phyloP scores from a whole-genome alignment of 1,140 invertebrate genomes.

The Zelostemma sp. region DNA sequence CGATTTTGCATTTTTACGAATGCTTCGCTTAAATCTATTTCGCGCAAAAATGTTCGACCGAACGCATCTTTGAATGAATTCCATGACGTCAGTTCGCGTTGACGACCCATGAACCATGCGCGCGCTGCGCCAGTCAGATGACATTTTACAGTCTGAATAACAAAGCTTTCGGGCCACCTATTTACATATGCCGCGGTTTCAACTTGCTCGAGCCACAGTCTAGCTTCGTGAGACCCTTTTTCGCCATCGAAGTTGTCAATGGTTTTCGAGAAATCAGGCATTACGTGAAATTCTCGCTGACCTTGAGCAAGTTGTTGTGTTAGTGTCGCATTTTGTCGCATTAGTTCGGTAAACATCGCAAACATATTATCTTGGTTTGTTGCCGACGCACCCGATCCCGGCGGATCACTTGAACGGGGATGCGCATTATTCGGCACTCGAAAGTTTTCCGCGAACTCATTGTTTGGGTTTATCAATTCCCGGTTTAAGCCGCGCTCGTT shows the following conservation, averaged over 20 bases:
- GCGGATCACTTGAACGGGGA: no score
- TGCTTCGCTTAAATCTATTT: slow-evolving; percentile 15
- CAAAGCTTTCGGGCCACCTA: slow-evolving; percentile 6
- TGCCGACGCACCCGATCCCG: no score
- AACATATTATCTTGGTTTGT: no score
- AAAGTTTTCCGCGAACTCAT: no score
- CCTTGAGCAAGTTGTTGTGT: neutral
- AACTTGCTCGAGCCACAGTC: slow-evolving; percentile 16
- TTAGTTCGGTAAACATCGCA: neutral
- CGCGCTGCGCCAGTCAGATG: slow-evolving; percentile 25
- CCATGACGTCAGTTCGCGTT: slow-evolving; percentile 14
- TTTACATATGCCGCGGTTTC: neutral
- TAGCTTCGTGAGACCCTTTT: neutral
- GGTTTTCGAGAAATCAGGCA: slow-evolving; percentile 12
- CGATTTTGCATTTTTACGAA: slow-evolving; percentile 25
- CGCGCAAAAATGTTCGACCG: slow-evolving; percentile 16
- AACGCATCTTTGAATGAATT: slow-evolving; percentile 12
- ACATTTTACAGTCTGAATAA: slow-evolving; percentile 16
- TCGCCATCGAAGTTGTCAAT: slow-evolving; percentile 7
- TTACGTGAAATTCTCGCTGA: slow-evolving; percentile 16
- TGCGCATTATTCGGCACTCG: no score
- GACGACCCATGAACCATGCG: slow-evolving; percentile 21
- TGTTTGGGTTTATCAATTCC: no score
- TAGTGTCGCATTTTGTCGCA: neutral
- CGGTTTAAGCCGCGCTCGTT: no score